phyloP scores from a whole-genome alignment of 2,888 invertebrate genomes.

The Dugesia japonica region DNA sequence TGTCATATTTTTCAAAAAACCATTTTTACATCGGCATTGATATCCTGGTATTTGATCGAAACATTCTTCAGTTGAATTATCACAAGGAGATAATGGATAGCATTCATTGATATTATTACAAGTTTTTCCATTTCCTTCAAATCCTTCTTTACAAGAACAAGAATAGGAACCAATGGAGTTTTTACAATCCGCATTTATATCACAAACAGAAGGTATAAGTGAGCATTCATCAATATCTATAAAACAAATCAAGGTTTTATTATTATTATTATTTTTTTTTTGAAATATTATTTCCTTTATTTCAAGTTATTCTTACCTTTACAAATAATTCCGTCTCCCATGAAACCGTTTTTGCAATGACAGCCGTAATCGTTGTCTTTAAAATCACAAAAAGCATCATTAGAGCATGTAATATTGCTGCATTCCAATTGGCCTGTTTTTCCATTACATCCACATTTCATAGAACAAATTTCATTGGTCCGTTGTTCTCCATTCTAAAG shows the following conservation, averaged over 20 bases:
- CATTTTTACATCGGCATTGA: constrained; percentile 31
- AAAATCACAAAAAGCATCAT: constrained; percentile 32
- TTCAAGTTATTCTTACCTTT: constrained; percentile 1
- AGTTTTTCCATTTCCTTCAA: constrained; percentile 23
- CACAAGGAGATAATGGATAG: constrained; percentile 11
- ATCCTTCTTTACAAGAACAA: constrained; percentile 31
- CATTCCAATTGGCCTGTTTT: constrained; percentile 22
- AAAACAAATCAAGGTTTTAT: too few relatives aligned
- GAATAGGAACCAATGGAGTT: constrained; percentile 33
- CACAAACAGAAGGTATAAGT: background rate
- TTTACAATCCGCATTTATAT: constrained; percentile 28
- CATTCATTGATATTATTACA: constrained; percentile 33
- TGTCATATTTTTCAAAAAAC: constrained; percentile 28
- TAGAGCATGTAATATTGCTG: constrained; percentile 22
- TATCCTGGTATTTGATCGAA: constrained; percentile 24
- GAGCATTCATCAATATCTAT: constrained; percentile 29
- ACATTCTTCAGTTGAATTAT: constrained; percentile 32
- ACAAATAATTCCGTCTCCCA: constrained; percentile 31
- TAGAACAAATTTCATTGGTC: constrained; percentile 27
- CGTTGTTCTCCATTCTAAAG: constrained; percentile 27
- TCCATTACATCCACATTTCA: constrained; percentile 17
- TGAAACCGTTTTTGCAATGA: constrained; percentile 33
- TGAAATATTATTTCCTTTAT: too few relatives aligned
- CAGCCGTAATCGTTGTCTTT: constrained; percentile 33
- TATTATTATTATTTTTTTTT: too few relatives aligned